Conservation (phyloP, 2,113 vertebrate genomes). For the Microcebus ravelobensis region DNA sequence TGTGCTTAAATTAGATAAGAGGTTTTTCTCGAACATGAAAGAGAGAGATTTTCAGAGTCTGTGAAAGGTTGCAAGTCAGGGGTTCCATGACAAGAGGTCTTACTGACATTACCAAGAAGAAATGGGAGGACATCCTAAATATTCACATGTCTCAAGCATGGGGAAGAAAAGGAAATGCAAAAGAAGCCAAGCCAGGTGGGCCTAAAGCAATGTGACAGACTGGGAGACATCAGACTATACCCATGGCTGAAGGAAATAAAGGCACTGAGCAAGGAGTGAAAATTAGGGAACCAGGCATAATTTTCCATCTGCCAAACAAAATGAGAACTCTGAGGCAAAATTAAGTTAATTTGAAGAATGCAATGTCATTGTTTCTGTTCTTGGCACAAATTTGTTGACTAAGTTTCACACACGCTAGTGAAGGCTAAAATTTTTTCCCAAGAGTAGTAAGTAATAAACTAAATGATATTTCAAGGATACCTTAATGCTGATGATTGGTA, state of each 20-base stretch:
- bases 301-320: background rate
- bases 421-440: background rate
- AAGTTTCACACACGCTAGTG: background rate
- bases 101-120: background rate
- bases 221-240: background rate
- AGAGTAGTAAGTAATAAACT: background rate
- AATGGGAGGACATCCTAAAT: rapidly evolving
- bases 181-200: rapidly evolving
- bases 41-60: background rate
- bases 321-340: background rate
- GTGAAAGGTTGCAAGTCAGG: background rate
- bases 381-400: background rate
- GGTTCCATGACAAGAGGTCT: background rate
- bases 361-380: background rate
- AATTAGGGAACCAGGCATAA: background rate
- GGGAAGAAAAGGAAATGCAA: background rate
- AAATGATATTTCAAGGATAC: background rate
- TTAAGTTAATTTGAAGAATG: background rate
- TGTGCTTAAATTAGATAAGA: background rate
- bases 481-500: background rate
- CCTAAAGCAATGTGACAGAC: background rate
- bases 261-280: background rate
- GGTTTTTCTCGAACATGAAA: background rate
- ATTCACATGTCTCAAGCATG: rapidly evolving
- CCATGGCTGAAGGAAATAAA: background rate